phyloP scores from a whole-genome alignment of 2,113 vertebrate genomes.

The Heteronetta atricapilla region DNA sequence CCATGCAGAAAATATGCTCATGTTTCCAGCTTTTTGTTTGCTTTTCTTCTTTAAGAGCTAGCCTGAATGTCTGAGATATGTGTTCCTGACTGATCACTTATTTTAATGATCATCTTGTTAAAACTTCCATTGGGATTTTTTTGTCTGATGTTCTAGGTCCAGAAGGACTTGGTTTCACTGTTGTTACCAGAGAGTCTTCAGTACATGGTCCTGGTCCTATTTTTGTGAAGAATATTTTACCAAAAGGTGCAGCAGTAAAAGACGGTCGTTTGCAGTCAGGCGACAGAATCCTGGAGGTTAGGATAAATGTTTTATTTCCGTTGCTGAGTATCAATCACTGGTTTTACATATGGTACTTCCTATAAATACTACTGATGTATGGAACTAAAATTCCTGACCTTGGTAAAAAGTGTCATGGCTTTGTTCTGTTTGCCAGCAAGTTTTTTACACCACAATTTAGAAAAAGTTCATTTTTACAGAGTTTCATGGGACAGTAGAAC shows the following conservation, averaged over 20 bases:
- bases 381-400: neutral
- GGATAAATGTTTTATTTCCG: conserved; percentile 2
- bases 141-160: conserved; percentile 77
- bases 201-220: conserved; percentile 93
- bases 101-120: neutral
- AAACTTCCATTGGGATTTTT: neutral
- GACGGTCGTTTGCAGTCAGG: conserved; percentile 95
- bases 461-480: neutral
- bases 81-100: neutral
- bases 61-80: neutral
- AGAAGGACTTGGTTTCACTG: conserved; percentile 96
- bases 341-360: neutral
- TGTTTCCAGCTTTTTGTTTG: neutral
- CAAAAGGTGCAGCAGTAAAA: conserved; percentile 93
- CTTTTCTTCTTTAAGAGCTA: neutral
- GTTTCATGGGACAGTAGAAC: neutral
- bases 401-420: neutral
- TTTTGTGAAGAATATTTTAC: conserved; percentile 96
- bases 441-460: fast-evolving
- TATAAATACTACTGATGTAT: neutral
- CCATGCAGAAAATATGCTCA: neutral
- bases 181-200: conserved; percentile 96
- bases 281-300: conserved; percentile 95
- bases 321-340: neutral
- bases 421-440: neutral